These are phyloP conservation scores for Cataglyphis altisquamis DNA, from an alignment of 2,888 invertebrate genomes.

Conservation along the genomic window DNA sequence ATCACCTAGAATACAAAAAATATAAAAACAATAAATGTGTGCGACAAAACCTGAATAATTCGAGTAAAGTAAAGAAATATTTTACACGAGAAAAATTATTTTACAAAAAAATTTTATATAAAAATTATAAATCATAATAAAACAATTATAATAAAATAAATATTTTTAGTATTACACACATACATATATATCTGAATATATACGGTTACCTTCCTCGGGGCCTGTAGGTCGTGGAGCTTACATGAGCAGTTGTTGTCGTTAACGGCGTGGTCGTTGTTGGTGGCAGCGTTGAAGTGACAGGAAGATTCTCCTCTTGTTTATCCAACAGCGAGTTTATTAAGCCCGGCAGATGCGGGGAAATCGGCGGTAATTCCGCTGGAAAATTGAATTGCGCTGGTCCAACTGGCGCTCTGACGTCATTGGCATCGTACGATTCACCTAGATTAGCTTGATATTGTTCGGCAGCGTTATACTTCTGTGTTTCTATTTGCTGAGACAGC, in stretches of 20 bases:
- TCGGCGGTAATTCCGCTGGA: constrained; percentile 88
- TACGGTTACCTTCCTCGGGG: constrained; percentile 80
- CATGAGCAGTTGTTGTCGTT: constrained; percentile 73
- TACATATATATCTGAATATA: neutral
- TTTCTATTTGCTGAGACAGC: constrained; percentile 62
- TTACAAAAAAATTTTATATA: neutral
- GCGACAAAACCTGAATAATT: neutral
- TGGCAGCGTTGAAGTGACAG: constrained; percentile 75
- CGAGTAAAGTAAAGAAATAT: neutral
- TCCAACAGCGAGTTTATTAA: constrained; percentile 89
- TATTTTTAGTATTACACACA: neutral
- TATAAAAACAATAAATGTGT: neutral
- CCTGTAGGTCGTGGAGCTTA: constrained; percentile 78
- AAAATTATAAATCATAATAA: neutral
- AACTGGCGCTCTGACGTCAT: constrained; percentile 66
- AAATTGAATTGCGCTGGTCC: constrained; percentile 87
- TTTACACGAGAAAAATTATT: neutral
- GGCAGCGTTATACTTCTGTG: constrained; percentile 56
- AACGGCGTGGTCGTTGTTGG: constrained; percentile 74
- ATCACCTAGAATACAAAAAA: neutral
- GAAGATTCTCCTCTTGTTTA: constrained; percentile 69
- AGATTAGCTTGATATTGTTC: constrained; percentile 59
- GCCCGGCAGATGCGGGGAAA: constrained; percentile 88
- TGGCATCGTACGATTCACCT: constrained; percentile 50
- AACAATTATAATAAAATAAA: constrained; percentile 19